A percentile compares a stretch with the other conserved stretches of the same genome.
phyloP scores from a whole-genome alignment of 2,888 invertebrate species.

The Yponomeuta plumbellus region DNA sequence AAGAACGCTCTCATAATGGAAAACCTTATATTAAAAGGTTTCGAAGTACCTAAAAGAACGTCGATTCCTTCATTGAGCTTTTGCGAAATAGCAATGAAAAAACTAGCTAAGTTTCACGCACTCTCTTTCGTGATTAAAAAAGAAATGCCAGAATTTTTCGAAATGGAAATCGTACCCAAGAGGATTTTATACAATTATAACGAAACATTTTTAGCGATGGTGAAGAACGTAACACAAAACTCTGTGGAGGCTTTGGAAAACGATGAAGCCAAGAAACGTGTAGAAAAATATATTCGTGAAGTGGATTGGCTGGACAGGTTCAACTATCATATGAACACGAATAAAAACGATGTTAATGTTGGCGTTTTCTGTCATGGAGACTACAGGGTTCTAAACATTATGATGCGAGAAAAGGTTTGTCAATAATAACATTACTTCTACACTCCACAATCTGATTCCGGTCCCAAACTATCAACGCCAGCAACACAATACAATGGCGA shows the following conservation, averaged over 20 bases:
- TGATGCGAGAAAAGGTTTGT: conserved; percentile 19
- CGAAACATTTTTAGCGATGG: conserved; percentile 15
- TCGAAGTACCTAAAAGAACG: conserved; percentile 35
- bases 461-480: too few species aligned
- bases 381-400: conserved; percentile 20
- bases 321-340: background rate
- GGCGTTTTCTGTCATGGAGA: conserved; percentile 23
- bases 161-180: conserved; percentile 25
- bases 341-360: background rate
- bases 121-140: conserved; percentile 41
- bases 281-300: conserved; percentile 9
- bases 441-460: too few species aligned
- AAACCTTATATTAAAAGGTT: conserved; percentile 40
- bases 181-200: conserved; percentile 17
- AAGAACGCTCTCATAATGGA: conserved; percentile 42
- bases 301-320: background rate
- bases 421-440: conserved; percentile 7
- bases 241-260: conserved; percentile 20
- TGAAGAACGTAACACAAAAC: conserved; percentile 13
- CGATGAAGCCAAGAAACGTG: background rate
- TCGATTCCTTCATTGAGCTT: conserved; percentile 39
- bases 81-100: conserved; percentile 37
- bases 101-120: conserved; percentile 50
- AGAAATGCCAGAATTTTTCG: conserved; percentile 37
- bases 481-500: too few species aligned